Evolutionary conservation across 2,888 invertebrate genomes (phyloP).

Genomic region (Dexiosoma caninum): DNA sequence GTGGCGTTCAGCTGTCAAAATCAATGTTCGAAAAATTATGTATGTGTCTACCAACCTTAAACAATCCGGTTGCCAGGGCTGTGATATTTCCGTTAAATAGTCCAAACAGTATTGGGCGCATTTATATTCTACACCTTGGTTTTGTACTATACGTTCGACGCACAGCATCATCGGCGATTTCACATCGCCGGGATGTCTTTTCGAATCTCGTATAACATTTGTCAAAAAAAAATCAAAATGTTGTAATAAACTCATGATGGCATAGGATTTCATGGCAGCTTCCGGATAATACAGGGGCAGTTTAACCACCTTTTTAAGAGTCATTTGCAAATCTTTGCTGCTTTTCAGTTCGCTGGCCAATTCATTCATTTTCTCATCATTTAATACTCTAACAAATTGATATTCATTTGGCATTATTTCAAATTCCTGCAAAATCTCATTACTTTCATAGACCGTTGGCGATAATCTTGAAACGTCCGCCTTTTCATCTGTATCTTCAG

Average conservation of each 20-base stretch:
- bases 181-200: conserved; percentile 66
- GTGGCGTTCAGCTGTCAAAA: not conserved
- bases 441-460: conserved; percentile 42
- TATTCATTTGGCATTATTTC: conserved; percentile 66
- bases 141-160: conserved; percentile 68
- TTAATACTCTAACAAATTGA: conserved; percentile 66
- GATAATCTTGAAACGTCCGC: conserved; percentile 12
- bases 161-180: conserved; percentile 71
- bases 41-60: conserved; percentile 66
- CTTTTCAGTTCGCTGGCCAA: conserved; percentile 62
- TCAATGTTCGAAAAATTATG: not conserved
- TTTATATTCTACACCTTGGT: conserved; percentile 59
- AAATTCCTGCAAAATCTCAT: conserved; percentile 67
- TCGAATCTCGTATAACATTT: conserved; percentile 64
- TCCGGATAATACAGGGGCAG: conserved; percentile 67
- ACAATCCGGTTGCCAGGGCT: conserved; percentile 68
- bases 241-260: conserved; percentile 67
- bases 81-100: conserved; percentile 68
- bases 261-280: conserved; percentile 68
- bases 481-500: not conserved
- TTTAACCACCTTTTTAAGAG: conserved; percentile 59
- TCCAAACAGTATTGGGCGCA: conserved; percentile 67
- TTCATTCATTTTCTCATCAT: conserved; percentile 38
- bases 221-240: conserved; percentile 67
- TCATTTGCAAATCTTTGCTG: conserved; percentile 59